Base-by-base conservation (phyloP, 92 coral and sea anemone species). In the Micromussa lordhowensis region DNA sequence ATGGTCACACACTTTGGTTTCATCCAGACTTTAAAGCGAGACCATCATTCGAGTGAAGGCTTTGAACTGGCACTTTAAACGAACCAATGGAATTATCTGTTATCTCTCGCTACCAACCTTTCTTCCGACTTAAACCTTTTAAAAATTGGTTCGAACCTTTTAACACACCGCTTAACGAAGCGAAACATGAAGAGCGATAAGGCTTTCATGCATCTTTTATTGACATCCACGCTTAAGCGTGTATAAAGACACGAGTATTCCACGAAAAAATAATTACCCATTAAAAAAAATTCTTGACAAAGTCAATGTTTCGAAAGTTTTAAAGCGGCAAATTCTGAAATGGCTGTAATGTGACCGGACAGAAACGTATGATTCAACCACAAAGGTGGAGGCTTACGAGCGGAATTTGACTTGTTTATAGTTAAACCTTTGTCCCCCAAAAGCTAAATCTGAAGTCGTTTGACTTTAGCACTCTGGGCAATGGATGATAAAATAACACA, bases 71-170 rank as follows among this genome's bases (percentile, higher is more conserved):
- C 76, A 17, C 85, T 81, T 64, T 1, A 26, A 66, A 7, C 26
- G 16, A 2, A 38, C 63, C 38, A 29, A 21, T 48, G 59, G 85
- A 44, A 18, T 82, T 48, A 68, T 19, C 63, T 55, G 76, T 82
- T 82, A 82, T 82, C 85, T 82, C 63, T 28, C 63, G 51, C 36
- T 18, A 10, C 31, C 48, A 82, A 2, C 58, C 44, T 53, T 63
- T 81, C 58, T 63, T 44, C 15, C 16, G 70, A 63, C 59, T 40
- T 18, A 44, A 48, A 51, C 40, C 36, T 3, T 51, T n/a, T n/a
- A n/a, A n/a, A 2, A 61, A 68, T 24, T 29, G 48, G 11, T 68
- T 40, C 22, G 54, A 38, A 26, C 71, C 71, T 24, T 12, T 8
- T 5, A 66, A 26, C 71, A 28, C 2, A 66, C 34, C 34, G 71